Base-by-base conservation (phyloP, 2,888 invertebrate genomes). In the Aleiodes leptofemur region DNA sequence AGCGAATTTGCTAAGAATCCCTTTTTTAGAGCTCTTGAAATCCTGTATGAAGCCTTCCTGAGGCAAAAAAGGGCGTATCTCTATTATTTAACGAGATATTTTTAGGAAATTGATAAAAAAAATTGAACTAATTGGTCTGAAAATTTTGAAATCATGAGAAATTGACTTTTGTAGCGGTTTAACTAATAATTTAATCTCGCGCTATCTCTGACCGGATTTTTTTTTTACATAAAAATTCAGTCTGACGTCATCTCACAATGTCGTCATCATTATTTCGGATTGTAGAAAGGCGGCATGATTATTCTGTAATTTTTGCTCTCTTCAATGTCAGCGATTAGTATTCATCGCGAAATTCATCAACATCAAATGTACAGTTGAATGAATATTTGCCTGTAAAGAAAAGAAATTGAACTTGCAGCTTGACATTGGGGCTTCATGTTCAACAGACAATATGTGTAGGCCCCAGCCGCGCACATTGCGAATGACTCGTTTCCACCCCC, bases 401-500 rank as follows among this genome's bases (percentile, higher is more conserved):
- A 64, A 48, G 16, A 64, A 64, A 64, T 16, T 71, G 56, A 66
- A 61, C 68, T 70, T 74, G 72, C 74, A 59, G 71, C 71, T 55
- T 76, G 79, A 74, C 70, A 77, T 73, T 74, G 75, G 29, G 14
- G 13, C 23, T 23, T 23, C 23, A 23, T 23, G 2, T 48, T 11
- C 14, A 50, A 51, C 57, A 56, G 16, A 57, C 23, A 23, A 23
- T 23, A 23, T 23, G 48, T 16, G 56, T 53, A 43, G n/a, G 4
- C 43, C 11, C 43, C 23, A 57, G 50, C 50, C 72, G 31, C 64
- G 68, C 77, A 75, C 77, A 77, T 78, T 78, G 71, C 71, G 75
- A 79, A 71, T 51, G 69, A 69, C 68, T 76, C 78, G 74, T 77
- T 71, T 70, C 57, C 61, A 68, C 77, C 81, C 75, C 81, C 78